These are phyloP conservation scores for Sabatieria punctata DNA, from an alignment of 2,888 invertebrate genomes.

Conservation along the genomic window DNA sequence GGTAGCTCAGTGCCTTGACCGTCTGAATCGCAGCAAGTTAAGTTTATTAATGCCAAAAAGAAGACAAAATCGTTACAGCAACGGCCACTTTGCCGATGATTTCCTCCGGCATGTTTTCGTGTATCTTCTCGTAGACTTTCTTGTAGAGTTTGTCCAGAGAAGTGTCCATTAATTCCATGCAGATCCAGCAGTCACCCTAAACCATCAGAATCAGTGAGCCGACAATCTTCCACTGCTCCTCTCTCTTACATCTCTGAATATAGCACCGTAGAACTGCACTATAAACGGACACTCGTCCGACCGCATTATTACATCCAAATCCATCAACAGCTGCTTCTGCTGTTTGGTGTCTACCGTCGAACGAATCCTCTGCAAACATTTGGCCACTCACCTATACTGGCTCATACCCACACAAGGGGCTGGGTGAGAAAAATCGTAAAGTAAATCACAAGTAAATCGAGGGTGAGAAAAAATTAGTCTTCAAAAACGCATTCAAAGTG, in stretches of 20 bases:
- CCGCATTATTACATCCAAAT: slow-evolving; percentile 36
- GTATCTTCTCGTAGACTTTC: slow-evolving; percentile 70
- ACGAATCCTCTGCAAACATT: slow-evolving; percentile 34
- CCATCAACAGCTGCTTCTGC: slow-evolving; percentile 35
- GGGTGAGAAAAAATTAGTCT: no score
- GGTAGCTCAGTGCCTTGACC: slow-evolving; percentile 86
- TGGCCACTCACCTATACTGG: no score
- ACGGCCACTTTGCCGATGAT: slow-evolving; percentile 91
- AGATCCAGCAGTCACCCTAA: slow-evolving; percentile 89
- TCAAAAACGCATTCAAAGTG: no score
- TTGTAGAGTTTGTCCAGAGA: slow-evolving; percentile 92
- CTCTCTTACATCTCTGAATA: slow-evolving; percentile 69
- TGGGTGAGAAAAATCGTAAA: slow-evolving; percentile 4
- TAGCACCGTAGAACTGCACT: slow-evolving; percentile 80
- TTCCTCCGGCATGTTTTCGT: slow-evolving; percentile 75
- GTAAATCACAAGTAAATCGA: no score
- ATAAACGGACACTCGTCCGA: slow-evolving; percentile 36
- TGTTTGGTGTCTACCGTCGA: slow-evolving; percentile 35
- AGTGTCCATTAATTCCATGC: slow-evolving; percentile 94
- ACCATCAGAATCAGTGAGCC: no score
- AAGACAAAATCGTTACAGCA: no score
- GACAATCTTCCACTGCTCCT: background rate
- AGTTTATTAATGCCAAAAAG: slow-evolving; percentile 4
- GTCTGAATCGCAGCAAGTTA: slow-evolving; percentile 40
- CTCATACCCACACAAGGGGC: no score